Evolutionary conservation across 2,797 vertebrate species (phyloP), one percentile per base, ranked within the genome.

Genomic region (Bovichtus diacanthus): DNA sequence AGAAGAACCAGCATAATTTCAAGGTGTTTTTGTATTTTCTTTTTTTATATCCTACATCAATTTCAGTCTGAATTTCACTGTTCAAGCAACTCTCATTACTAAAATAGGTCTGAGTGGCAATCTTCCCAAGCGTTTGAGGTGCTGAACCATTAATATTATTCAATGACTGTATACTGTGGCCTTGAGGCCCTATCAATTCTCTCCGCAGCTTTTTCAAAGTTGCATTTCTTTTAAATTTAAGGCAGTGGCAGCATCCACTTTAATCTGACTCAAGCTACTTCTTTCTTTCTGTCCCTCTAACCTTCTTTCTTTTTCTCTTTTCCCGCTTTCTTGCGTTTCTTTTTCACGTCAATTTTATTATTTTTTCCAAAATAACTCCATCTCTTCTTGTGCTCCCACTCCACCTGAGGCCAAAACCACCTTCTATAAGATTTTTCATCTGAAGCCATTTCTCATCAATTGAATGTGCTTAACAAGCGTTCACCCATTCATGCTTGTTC

Each of bases 71-170:
- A 74, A 68, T 72, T 56, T 59, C 51, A 47, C 19, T 12, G 47
- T 58, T 76, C 31, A 69, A 64, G 51, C 29, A 58, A 50, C 53
- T 74, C 38, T 79, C 50, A 62, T 63, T 61, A 70, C 49, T 66
- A 76, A 78, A 82, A 59, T 51, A 58, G 53, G 61, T 54, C 72
- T 78, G 63, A 76, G 78, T 74, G 70, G 80, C 56, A 84, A 78
- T 86, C 54, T 71, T 77, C 27, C 51, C 11, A 46, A 63, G 69
- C 15, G 3, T 41, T 18, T 70, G 67, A 78, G 68, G 65, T 72
- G 66, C 66, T 78, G 68, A 79, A 70, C 58, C 68, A 84, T 82
- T 74, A 80, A 68, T 58, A 75, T 77, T 73, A 78, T 74, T 80
- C 56, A 65, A 23, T 64, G 50, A 62, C 58, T 66, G 46, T 61